These are phyloP conservation scores for Erebia epiphron DNA, from an alignment of 2,888 invertebrate species.

Conservation along the genomic window DNA sequence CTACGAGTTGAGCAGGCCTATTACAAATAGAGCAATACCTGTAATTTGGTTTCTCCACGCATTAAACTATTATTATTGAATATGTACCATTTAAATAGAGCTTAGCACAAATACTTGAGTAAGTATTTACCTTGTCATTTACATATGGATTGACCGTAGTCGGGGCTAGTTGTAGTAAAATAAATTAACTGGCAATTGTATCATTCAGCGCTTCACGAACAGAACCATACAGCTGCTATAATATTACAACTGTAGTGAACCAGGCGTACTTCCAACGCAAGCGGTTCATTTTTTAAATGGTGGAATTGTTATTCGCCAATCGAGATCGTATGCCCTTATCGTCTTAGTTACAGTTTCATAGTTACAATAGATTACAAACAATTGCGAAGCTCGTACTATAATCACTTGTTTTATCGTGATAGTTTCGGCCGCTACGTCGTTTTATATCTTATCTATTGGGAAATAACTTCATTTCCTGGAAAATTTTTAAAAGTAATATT, in stretches of 20 bases:
- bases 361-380: background rate
- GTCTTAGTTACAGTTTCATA: background rate
- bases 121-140: background rate
- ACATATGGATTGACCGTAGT: background rate
- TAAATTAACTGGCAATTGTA: background rate
- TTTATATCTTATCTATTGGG: background rate
- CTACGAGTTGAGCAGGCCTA: too few relatives aligned
- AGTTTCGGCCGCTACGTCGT: background rate
- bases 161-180: background rate
- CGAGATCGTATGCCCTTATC: background rate
- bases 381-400: background rate
- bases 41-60: background rate
- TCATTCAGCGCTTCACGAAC: background rate
- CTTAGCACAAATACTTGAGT: background rate
- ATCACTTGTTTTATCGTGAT: background rate
- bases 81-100: background rate
- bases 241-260: background rate
- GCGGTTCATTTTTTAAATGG: background rate
- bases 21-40: slow-evolving; percentile 6
- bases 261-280: background rate
- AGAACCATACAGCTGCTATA: background rate
- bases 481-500: background rate
- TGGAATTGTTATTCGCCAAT: slow-evolving; percentile 7
- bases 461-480: background rate
- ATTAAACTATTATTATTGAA: background rate